Evolutionary conservation across 2,113 vertebrate species (phyloP), one percentile per base, ranked within the genome.

Genomic region (Hippocampus mohnikei): DNA sequence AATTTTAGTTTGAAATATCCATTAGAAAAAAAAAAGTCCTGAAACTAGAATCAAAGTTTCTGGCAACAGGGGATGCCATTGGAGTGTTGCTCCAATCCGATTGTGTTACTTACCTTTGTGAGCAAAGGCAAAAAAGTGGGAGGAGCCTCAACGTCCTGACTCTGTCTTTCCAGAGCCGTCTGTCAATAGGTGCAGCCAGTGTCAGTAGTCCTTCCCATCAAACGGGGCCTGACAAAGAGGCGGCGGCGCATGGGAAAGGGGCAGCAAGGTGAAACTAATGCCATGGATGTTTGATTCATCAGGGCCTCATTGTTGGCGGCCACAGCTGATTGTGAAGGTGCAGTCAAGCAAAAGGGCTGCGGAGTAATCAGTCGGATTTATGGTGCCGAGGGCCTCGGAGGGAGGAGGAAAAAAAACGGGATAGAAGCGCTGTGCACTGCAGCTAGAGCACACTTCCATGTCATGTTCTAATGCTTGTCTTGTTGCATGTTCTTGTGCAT

Each of bases 261-360:
- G 95, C 95, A 96, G 94, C 95, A 96, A 97, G 96, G 96, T 98
- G 96, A 97, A 97, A 96, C 95, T 97, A 98, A 98, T 98, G 95
- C 95, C 93, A 93, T 95, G 94, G 95, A 97, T 95, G 95, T 98
- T 96, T 96, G 95, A 98, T 98, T 98, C 96, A 98, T 98, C 96
- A 96, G 95, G 95, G 95, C 94, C 94, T 95, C 95, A 98, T 97
- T 98, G 96, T 98, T 96, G 96, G 94, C 94, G 87, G 93, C 94
- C 94, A 93, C 94, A 94, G 95, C 94, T 96, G 95, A 96, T 98
- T 98, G 96, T 97, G 94, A 96, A 95, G 95, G 93, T 94, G 93
- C 95, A 97, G 94, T 93, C 94, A 97, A 98, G 95, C 94, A 96
- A 95, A 96, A 95, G 95, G 95, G 89, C 93, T 95, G 94, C 94